These are phyloP conservation scores for Lates calcarifer DNA, from an alignment of 2,113 vertebrate genomes.

Conservation along the genomic window DNA sequence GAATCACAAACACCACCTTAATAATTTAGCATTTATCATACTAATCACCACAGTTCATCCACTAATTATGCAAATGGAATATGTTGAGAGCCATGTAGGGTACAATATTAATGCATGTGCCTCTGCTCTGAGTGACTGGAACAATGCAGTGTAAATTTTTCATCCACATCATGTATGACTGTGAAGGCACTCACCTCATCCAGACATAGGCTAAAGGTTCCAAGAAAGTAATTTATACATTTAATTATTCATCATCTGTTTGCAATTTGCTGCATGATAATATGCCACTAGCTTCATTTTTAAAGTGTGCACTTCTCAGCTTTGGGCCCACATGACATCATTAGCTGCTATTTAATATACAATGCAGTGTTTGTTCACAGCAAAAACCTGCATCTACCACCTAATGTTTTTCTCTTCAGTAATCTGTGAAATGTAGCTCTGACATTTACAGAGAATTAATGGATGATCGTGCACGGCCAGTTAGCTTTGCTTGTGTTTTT, in stretches of 20 bases:
- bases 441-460: conserved; percentile 16
- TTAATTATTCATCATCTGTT: conserved; percentile 69
- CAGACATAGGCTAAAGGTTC: conserved; percentile 44
- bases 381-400: background rate
- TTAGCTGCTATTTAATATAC: conserved; percentile 37
- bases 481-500: conserved; percentile 11
- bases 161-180: conserved; percentile 42
- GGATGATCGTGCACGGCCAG: background rate
- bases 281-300: conserved; percentile 36
- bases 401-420: conserved; percentile 4
- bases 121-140: background rate
- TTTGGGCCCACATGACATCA: conserved; percentile 12
- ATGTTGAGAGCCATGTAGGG: background rate
- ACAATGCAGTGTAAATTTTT: conserved; percentile 32
- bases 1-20: background rate
- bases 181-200: conserved; percentile 21
- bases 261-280: conserved; percentile 43
- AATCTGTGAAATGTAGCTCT: conserved; percentile 11
- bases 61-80: background rate
- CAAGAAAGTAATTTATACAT: conserved; percentile 59
- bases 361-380: conserved; percentile 24
- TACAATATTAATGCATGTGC: background rate
- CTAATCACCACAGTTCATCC: background rate
- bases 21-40: background rate
- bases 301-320: background rate